These are phyloP conservation scores for Chamaea fasciata DNA, from an alignment of 2,113 vertebrate genomes.

Conservation along the genomic window DNA sequence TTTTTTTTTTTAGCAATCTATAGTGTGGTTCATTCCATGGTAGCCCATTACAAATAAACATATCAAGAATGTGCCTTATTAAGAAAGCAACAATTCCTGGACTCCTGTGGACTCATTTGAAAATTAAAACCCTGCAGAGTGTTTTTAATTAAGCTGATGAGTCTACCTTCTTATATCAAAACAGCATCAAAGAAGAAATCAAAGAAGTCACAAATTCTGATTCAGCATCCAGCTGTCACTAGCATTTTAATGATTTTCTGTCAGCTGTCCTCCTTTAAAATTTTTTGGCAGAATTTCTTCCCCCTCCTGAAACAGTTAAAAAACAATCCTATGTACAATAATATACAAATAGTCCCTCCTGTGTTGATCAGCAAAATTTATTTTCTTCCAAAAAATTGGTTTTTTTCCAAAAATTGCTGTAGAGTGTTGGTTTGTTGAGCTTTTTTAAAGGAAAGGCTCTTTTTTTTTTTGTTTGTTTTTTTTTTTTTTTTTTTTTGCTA, in stretches of 20 bases:
- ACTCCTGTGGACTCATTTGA: not conserved
- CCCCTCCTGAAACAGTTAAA: not conserved
- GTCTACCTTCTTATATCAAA: not conserved
- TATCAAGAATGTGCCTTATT: not conserved
- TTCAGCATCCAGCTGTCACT: not conserved
- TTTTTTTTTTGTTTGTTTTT: not conserved
- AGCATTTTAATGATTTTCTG: not conserved
- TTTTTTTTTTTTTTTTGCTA: not conserved
- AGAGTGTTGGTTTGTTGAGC: not conserved
- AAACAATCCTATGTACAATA: not conserved
- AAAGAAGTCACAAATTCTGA: not conserved
- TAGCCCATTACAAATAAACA: constrained; percentile 12
- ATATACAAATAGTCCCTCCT: not conserved
- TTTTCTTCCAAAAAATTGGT: not conserved
- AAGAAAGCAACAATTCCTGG: constrained; percentile 22
- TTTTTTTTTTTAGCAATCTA: not conserved
- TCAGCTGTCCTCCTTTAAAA: not conserved
- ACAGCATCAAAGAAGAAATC: not conserved
- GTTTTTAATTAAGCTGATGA: constrained; percentile 5
- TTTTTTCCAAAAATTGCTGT: not conserved
- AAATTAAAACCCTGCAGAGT: constrained; percentile 15
- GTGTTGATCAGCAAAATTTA: not conserved
- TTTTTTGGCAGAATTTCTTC: not conserved
- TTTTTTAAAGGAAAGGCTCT: not conserved
- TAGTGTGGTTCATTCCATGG: not conserved